These are phyloP conservation scores for Dendrophyllia cribrosa DNA, from an alignment of 64 coral and sea anemone species.

Conservation along the genomic window DNA sequence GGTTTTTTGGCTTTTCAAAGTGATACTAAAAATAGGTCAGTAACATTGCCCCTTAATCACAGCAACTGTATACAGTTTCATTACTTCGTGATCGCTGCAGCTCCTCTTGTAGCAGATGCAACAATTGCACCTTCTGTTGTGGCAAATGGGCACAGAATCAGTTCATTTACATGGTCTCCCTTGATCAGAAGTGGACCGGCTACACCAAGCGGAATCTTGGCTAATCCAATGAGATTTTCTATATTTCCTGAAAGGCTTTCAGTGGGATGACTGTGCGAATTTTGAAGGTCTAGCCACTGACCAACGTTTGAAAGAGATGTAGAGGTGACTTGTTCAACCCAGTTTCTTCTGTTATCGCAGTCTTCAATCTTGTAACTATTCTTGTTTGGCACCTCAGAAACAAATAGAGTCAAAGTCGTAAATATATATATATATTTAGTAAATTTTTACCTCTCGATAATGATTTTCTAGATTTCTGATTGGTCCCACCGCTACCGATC, in stretches of 20 bases:
- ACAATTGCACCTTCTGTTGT: constrained; percentile 57
- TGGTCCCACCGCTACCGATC: too few species aligned
- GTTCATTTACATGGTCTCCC: constrained; percentile 54
- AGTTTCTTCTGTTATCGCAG: constrained; percentile 57
- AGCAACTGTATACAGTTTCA: not conserved
- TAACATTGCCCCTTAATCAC: too few species aligned
- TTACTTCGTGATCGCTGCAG: constrained; percentile 40
- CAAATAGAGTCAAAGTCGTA: too few species aligned
- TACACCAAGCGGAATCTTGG: constrained; percentile 54
- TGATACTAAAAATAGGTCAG: too few species aligned
- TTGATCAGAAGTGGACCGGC: constrained; percentile 58
- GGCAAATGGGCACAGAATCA: constrained; percentile 46
- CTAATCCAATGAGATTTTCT: constrained; percentile 63
- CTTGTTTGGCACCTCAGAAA: not conserved
- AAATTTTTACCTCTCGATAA: too few species aligned
- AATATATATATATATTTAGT: too few species aligned
- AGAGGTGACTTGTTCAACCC: constrained; percentile 28
- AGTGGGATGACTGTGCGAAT: not conserved
- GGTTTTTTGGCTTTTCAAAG: too few species aligned
- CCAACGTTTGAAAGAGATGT: constrained; percentile 20
- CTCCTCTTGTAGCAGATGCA: constrained; percentile 34
- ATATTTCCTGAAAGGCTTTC: constrained; percentile 42
- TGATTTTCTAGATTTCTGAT: too few species aligned
- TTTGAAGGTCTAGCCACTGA: constrained; percentile 10
- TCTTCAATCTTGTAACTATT: not conserved